Conservation (phyloP, 2,797 vertebrate genomes). For the Mormyrops attenuatus region DNA sequence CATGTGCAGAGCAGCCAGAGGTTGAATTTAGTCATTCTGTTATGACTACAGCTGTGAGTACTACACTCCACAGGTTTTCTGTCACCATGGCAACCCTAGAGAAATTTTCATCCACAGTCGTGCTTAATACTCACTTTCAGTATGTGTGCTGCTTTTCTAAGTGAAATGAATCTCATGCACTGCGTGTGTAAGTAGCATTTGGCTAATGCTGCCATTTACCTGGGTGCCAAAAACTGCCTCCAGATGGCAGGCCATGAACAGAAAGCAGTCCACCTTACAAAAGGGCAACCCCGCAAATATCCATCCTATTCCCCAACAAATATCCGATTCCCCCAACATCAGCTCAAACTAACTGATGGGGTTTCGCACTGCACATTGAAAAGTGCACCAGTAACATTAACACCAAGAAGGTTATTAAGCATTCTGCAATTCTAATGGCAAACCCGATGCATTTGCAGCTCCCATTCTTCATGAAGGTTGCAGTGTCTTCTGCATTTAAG, state of each 20-base stretch:
- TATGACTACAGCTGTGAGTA: neutral
- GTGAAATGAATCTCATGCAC: neutral
- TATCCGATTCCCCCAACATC: neutral
- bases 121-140: neutral
- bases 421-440: neutral
- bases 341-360: neutral
- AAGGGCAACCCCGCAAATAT: neutral
- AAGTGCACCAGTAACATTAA: neutral
- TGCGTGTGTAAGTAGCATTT: neutral
- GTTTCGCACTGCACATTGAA: neutral
- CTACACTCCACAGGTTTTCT: neutral
- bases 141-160: neutral
- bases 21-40: slow-evolving; percentile 5
- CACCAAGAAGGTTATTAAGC: neutral
- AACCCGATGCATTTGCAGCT: neutral
- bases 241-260: neutral
- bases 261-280: neutral
- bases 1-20: neutral
- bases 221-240: neutral
- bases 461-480: neutral
- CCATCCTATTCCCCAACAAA: neutral
- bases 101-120: neutral
- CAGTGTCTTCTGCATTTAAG: neutral
- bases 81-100: neutral
- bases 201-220: neutral